Percentiles rank a stretch among this genome's conserved stretches.
phyloP scores from a whole-genome alignment of 2,797 vertebrate genomes.

The Oreortyx pictus region DNA sequence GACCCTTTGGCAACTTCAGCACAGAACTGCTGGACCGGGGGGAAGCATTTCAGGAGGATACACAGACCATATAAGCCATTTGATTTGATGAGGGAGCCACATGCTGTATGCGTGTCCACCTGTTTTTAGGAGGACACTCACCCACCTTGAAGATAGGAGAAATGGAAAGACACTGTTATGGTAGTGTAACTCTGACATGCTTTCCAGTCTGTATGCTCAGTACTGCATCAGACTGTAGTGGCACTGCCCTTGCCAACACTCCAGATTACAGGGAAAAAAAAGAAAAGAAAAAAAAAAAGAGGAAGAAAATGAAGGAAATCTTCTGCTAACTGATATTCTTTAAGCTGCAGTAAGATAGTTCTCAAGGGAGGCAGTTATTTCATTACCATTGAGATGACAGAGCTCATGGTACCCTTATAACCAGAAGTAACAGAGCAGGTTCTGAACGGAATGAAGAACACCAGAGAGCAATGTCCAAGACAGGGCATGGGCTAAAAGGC shows the following conservation, averaged over 20 bases:
- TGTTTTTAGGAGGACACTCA: not conserved
- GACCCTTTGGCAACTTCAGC: not conserved
- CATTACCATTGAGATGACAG: not conserved
- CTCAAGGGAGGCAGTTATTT: not conserved
- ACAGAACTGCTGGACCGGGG: not conserved
- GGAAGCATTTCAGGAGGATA: not conserved
- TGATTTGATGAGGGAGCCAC: fast-evolving
- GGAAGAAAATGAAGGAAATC: not conserved
- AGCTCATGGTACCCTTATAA: not conserved
- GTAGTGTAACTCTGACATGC: not conserved
- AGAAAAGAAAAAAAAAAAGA: not conserved
- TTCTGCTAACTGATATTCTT: not conserved
- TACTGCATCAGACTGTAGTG: not conserved
- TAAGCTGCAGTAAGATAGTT: not conserved
- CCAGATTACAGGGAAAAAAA: not conserved
- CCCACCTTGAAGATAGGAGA: not conserved
- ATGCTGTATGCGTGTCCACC: not conserved
- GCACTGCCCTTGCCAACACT: not conserved
- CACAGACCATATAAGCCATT: fast-evolving
- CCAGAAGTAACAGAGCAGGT: not conserved
- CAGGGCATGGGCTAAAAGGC: not conserved
- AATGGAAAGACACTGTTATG: fast-evolving
- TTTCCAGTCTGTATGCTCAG: not conserved
- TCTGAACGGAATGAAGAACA: not conserved
- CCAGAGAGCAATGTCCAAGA: not conserved